Base-by-base conservation (phyloP, 2,888 invertebrate genomes). In the Byasa hedistus region DNA sequence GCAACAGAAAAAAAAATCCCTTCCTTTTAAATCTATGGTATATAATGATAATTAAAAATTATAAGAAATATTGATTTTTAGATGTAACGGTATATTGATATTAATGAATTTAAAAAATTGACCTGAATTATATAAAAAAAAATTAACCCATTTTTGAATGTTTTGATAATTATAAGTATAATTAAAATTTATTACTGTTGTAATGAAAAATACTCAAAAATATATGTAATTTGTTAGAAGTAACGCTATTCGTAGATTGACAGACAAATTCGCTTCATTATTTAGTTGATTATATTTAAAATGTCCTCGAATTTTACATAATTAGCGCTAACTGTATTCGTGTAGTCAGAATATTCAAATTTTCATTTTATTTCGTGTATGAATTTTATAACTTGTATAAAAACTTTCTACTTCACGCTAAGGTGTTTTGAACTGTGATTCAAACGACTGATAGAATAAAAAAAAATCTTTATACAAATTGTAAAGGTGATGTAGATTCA, bases 401-500 rank as follows among this genome's bases (percentile, higher is more conserved):
- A 51, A 60, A 61, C 32, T 57, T 39, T 64, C 52, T 52, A 64
- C 57, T 61, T 58, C 51, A 61, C 44, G n/a, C 61, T 66, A 62
- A 62, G 66, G 22, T 61, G 61, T 66, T 66, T 66, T 62, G 66
- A 66, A 66, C 66, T 66, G 66, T 66, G 66, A 66, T 66, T 62
- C 66, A 66, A 62, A 66, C 48, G 66, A 66, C 66, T 66, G 66
- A 66, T 66, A 61, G 55, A 44, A 27, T 61, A 66, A 61, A 66
- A 61, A 61, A 61, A 66, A 66, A 10, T n/a, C 21, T 23, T 36
- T 51, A 36, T 48, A 62, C 62, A 62, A 32, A 58, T 58, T 64
- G 58, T 64, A 54, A 21, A 32, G 21, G 36, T 66, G 57, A 3
- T 44, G 44, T 55, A 54, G 24, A 32, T 32, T 59, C 59, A 63